Evolutionary conservation across 2,888 invertebrate species (phyloP), one percentile per base, ranked within the genome.

Genomic region (Perizoma affinitatum): DNA sequence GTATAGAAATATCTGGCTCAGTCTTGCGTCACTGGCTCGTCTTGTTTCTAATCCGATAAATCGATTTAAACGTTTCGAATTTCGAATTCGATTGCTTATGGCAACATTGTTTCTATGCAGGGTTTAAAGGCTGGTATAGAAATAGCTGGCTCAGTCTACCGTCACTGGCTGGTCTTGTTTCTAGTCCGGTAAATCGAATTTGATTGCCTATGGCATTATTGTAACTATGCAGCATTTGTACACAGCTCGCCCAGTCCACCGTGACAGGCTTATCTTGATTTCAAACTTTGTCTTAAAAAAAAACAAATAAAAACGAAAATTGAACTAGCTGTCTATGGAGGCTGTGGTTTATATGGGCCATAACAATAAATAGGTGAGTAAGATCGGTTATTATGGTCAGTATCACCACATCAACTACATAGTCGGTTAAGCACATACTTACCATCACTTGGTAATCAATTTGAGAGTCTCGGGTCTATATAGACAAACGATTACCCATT

Each of bases 171-270:
- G n/a, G n/a, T n/a, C 80, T 79, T 79, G 79, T 82, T 81, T 79
- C 79, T 76, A 80, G 74, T 75, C 73, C 68, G 72, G 76, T 83
- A 78, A 83, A 86, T 83, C 84, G 86, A 83, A 84, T 82, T 78
- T 75, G 76, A 86, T 84, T 80, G 82, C 82, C 82, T 84, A 86
- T 80, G 70, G 80, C 75, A 80, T 80, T 83, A 79, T 83, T 83
- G 82, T 84, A 79, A 73, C 69, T 72, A 73, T 80, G 76, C 75
- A 47, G 47, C 58, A 11, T 42, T 60, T 48, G 42, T 33, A 4
- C 47, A 54, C 45, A n/a, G n/a, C n/a, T n/a, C n/a, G n/a, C n/a
- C n/a, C n/a, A n/a, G n/a, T n/a, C n/a, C n/a, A n/a, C n/a, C n/a
- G n/a, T n/a, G n/a, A n/a, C n/a, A n/a, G n/a, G n/a, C n/a, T n/a